Conservation (phyloP, 2,113 vertebrate genomes). For the Actenoides hombroni region DNA sequence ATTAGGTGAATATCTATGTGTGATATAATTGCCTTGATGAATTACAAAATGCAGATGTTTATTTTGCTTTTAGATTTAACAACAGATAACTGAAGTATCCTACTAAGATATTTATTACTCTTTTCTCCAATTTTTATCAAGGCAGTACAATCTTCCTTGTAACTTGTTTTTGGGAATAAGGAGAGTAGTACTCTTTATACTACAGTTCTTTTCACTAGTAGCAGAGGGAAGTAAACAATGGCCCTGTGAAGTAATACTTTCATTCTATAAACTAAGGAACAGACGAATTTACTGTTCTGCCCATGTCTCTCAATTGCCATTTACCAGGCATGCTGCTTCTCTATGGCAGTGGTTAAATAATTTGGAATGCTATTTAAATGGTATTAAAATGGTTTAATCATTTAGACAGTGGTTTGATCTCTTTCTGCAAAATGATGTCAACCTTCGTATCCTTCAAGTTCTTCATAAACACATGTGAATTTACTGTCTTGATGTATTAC, state of each 20-base stretch:
- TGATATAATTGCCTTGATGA: neutral
- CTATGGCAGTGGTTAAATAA: neutral
- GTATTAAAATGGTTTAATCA: neutral
- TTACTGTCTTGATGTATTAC: neutral
- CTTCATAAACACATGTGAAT: neutral
- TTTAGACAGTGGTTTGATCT: neutral
- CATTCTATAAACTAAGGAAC: neutral
- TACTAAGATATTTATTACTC: neutral
- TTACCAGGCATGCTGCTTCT: neutral
- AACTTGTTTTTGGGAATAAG: neutral
- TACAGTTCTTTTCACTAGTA: neutral
- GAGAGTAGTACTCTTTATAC: neutral
- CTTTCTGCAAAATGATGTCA: neutral
- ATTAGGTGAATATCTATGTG: neutral
- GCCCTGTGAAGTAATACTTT: neutral
- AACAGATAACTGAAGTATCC: neutral
- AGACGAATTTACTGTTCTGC: neutral
- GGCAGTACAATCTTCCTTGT: neutral
- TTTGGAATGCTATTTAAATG: neutral
- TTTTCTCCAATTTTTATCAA: neutral
- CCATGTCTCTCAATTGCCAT: neutral
- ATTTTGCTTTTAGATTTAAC: neutral
- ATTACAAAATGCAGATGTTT: neutral
- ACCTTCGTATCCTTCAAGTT: neutral
- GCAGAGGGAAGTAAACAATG: neutral